Evolutionary conservation across 2,888 invertebrate species (phyloP).

Genomic region (Hypomecis atomaria): DNA sequence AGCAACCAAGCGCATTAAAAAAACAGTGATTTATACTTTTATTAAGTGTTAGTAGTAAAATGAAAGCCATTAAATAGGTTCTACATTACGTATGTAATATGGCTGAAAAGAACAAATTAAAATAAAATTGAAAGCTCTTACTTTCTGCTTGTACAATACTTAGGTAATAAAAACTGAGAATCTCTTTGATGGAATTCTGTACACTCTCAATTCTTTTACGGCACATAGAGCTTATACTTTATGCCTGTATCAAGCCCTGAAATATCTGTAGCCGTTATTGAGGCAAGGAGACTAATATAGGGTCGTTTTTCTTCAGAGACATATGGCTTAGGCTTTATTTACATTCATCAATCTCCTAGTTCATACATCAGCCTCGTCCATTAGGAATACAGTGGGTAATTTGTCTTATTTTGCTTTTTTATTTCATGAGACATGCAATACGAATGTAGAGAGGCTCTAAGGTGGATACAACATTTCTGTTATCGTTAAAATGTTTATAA

Average conservation of each 20-base stretch:
- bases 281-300: constrained; percentile 20
- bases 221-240: constrained; percentile 3
- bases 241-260: constrained; percentile 18
- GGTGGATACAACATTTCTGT: no score
- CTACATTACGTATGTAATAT: no score
- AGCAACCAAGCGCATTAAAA: no score
- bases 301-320: constrained; percentile 30
- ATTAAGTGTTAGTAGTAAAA: no score
- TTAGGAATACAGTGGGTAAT: constrained; percentile 5
- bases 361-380: constrained; percentile 14
- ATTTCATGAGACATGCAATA: background rate
- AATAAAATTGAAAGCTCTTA: no score
- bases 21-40: no score
- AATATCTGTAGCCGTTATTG: constrained; percentile 23
- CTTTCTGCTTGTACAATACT: no score
- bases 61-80: no score
- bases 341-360: constrained; percentile 30
- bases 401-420: constrained; percentile 11
- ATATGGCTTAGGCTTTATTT: constrained; percentile 30
- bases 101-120: no score
- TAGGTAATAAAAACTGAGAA: no score
- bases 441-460: background rate
- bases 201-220: background rate
- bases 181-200: background rate
- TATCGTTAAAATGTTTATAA: no score